Evolutionary conservation across 2,113 vertebrate species (phyloP).

Genomic region (Gallinago undulata): DNA sequence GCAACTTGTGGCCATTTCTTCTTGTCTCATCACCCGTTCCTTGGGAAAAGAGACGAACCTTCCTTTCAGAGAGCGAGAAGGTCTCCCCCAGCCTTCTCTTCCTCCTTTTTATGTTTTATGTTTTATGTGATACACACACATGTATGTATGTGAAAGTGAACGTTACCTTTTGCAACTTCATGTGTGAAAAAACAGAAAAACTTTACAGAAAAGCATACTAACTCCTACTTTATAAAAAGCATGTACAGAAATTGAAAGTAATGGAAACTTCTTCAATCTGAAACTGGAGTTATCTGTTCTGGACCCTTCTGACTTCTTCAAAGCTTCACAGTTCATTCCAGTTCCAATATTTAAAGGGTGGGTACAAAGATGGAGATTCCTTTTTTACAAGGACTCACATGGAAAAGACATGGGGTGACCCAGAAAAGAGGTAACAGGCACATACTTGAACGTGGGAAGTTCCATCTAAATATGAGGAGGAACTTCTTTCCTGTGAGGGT

Average conservation of each 20-base stretch:
- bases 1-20: fast-evolving
- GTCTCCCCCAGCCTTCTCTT: background rate
- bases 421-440: no score
- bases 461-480: no score
- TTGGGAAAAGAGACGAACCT: fast-evolving
- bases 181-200: background rate
- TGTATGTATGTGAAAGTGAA: background rate
- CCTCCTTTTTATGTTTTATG: background rate
- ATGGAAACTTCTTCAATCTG: background rate
- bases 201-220: background rate
- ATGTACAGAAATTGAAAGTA: background rate
- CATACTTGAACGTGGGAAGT: no score
- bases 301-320: background rate
- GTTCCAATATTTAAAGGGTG: background rate
- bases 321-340: background rate
- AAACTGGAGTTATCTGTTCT: background rate
- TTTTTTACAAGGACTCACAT: background rate
- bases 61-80: fast-evolving
- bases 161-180: background rate
- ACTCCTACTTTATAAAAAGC: background rate
- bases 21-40: background rate
- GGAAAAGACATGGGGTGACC: no score
- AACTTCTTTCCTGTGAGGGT: no score
- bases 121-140: background rate
- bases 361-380: background rate